phyloP scores from a whole-genome alignment of 2,797 vertebrate genomes.

The Molossus alvarezi region DNA sequence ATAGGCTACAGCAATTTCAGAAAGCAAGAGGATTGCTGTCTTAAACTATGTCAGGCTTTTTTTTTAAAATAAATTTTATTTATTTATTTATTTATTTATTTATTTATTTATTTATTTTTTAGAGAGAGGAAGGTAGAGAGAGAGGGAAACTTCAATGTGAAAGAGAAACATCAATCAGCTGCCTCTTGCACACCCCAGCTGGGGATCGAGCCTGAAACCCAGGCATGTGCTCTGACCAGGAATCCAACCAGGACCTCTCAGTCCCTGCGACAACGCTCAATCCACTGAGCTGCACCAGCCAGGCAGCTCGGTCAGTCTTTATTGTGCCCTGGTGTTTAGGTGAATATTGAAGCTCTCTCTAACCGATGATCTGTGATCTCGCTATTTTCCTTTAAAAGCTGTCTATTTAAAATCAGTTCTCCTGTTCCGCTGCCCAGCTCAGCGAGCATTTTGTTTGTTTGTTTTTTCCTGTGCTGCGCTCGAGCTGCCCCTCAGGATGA shows the following conservation, averaged over 20 bases:
- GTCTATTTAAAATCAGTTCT: conserved; percentile 43
- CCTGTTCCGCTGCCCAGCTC: background rate
- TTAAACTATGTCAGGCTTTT: background rate
- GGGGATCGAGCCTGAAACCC: too few species aligned
- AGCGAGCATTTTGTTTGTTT: background rate
- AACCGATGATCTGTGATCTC: background rate
- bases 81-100: too few species aligned
- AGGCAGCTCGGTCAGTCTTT: background rate
- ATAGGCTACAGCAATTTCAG: background rate
- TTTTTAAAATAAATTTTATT: too few species aligned
- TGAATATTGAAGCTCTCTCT: conserved; percentile 23
- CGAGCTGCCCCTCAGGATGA: background rate
- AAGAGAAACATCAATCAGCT: too few species aligned
- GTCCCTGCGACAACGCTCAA: too few species aligned
- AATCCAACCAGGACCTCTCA: too few species aligned
- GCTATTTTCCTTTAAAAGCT: conserved; percentile 50
- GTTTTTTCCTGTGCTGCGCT: background rate
- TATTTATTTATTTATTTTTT: too few species aligned
- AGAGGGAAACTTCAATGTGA: too few species aligned
- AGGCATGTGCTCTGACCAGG: too few species aligned
- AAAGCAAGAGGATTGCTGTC: background rate
- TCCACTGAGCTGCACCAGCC: too few species aligned
- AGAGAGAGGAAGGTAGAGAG: too few species aligned
- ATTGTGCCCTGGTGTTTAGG: background rate
- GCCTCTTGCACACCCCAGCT: too few species aligned